A percentile compares a stretch with the other conserved stretches of the same genome.
These are phyloP conservation scores for Hypercompe scribonia DNA, from an alignment of 2,888 invertebrate species.

Conservation along the genomic window DNA sequence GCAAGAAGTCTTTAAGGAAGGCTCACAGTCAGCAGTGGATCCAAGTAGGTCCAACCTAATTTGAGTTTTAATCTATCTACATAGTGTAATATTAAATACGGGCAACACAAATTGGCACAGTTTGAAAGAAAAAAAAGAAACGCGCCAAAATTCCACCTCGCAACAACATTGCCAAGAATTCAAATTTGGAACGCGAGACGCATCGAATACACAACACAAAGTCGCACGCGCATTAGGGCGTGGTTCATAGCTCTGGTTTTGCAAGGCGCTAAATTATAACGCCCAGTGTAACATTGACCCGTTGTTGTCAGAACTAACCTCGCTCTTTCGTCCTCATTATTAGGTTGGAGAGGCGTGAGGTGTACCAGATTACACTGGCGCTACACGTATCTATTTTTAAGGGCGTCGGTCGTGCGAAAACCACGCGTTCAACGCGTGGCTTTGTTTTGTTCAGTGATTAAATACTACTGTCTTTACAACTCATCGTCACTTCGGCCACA, in stretches of 20 bases:
- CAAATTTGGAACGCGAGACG: constrained; percentile 61
- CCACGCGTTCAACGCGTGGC: constrained; percentile 80
- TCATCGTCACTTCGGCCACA: constrained; percentile 56
- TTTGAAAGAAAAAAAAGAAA: constrained; percentile 1
- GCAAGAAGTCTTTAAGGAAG: not conserved
- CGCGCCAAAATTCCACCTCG: constrained; percentile 28
- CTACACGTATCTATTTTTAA: constrained; percentile 75
- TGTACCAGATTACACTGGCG: constrained; percentile 59
- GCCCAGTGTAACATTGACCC: constrained; percentile 31
- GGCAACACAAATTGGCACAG: constrained; percentile 1
- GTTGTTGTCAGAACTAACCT: constrained; percentile 15
- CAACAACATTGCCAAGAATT: constrained; percentile 66
- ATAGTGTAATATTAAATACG: not conserved
- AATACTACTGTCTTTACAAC: constrained; percentile 11
- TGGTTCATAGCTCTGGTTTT: constrained; percentile 61
- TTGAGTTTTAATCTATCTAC: not conserved
- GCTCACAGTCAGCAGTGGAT: not conserved
- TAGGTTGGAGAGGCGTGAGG: constrained; percentile 44
- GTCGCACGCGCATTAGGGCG: constrained; percentile 69
- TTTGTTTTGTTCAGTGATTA: constrained; percentile 77
- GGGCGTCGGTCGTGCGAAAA: constrained; percentile 57
- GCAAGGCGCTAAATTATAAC: constrained; percentile 54
- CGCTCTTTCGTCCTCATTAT: constrained; percentile 25
- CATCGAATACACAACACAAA: constrained; percentile 19
- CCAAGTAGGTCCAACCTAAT: not conserved